phyloP scores from a whole-genome alignment of 2,888 invertebrate species.

The Emmelina monodactyla region DNA sequence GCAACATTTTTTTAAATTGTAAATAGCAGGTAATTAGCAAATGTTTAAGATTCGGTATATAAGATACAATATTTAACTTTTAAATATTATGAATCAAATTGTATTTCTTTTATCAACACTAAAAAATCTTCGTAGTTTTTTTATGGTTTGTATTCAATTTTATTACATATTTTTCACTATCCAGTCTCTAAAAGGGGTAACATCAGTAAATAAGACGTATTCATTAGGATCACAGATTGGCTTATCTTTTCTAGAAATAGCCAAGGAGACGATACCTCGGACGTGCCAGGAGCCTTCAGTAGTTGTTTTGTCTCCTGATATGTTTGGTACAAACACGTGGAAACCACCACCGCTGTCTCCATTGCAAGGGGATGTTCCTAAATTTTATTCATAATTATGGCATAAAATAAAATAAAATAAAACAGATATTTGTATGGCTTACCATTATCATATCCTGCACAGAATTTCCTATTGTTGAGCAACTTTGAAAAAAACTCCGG shows the following conservation, averaged over 20 bases:
- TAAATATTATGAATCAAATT: too few relatives aligned
- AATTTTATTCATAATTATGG: neutral
- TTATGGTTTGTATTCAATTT: too few relatives aligned
- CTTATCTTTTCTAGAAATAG: constrained; percentile 20
- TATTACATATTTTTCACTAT: too few relatives aligned
- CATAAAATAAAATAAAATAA: too few relatives aligned
- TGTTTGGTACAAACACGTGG: constrained; percentile 32
- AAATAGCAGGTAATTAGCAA: too few relatives aligned
- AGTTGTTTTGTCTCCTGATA: constrained; percentile 11
- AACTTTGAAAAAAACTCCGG: constrained; percentile 23
- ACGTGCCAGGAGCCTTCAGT: constrained; percentile 28
- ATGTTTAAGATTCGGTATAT: too few relatives aligned
- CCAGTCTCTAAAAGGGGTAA: constrained; percentile 29
- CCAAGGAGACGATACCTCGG: constrained; percentile 31
- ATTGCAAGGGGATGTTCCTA: constrained; percentile 54
- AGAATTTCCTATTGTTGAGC: constrained; percentile 25
- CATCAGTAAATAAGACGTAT: constrained; percentile 52
- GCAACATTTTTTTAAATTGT: too few relatives aligned
- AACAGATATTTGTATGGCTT: too few relatives aligned
- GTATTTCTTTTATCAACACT: too few relatives aligned
- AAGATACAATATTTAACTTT: too few relatives aligned
- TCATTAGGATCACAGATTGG: constrained; percentile 43
- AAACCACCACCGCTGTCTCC: constrained; percentile 62
- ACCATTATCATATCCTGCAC: constrained; percentile 32
- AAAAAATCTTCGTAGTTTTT: too few relatives aligned